These are phyloP conservation scores for Microcebus jonahi DNA, from an alignment of 2,113 vertebrate genomes.

Conservation along the genomic window DNA sequence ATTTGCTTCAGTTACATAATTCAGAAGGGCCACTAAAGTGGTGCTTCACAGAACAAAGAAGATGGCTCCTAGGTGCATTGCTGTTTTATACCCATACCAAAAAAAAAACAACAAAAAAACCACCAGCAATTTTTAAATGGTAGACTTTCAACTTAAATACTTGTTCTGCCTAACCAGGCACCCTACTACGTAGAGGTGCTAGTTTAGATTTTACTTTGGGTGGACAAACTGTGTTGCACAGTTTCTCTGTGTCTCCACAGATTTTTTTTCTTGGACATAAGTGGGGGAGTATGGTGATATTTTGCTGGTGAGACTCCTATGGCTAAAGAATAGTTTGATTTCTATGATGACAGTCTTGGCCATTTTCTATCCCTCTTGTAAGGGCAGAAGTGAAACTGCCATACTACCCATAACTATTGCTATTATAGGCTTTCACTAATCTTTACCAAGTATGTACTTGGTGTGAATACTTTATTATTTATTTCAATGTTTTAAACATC, in stretches of 20 bases:
- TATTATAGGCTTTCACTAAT: not conserved
- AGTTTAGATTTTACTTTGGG: slow-evolving; percentile 14
- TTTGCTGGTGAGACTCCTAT: not conserved
- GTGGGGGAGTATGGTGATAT: not conserved
- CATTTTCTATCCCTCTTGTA: not conserved
- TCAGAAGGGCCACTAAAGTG: not conserved
- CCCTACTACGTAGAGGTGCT: not conserved
- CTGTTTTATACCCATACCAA: not conserved
- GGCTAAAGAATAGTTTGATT: not conserved
- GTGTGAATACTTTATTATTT: not conserved
- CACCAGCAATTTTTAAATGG: not conserved
- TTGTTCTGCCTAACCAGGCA: not conserved
- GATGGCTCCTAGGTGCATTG: not conserved
- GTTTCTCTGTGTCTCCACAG: not conserved
- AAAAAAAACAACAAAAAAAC: not conserved
- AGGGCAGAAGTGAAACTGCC: not conserved
- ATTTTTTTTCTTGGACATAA: not conserved
- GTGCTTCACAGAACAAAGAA: not conserved
- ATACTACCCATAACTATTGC: not conserved
- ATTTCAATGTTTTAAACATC: slow-evolving; percentile 9
- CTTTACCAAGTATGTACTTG: not conserved
- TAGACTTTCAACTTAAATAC: not conserved
- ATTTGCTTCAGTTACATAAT: not conserved
- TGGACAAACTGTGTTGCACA: not conserved
- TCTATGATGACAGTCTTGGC: not conserved